Evolutionary conservation across 2,888 invertebrate genomes (phyloP), one percentile per base, ranked within the genome.

Genomic region (Schizotus pectinicornis): DNA sequence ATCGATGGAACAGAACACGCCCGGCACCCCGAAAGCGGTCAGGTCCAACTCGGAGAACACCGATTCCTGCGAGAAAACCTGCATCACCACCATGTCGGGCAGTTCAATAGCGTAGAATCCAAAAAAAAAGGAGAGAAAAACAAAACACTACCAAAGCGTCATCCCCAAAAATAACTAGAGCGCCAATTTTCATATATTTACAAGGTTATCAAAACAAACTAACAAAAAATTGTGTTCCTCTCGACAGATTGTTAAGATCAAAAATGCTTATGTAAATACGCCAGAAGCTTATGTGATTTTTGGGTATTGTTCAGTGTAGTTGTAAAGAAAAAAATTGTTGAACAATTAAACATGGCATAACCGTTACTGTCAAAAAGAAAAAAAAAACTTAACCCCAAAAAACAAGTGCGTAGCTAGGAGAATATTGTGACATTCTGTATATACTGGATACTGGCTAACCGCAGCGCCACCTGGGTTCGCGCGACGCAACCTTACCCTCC

Each of bases 61-160:
- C 55, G 83, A 83, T 56, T 79, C 81, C 48, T 82, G 78, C 70
- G 79, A 83, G 69, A 83, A 83, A 65, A 82, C 82, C 62, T 83
- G 83, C 72, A 82, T 83, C 35, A 83, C 83, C 38, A 83, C 83
- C 36, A 83, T 83, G 83, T 83, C 83, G 61, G 83, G 83, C 59
- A 83, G 81, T 74, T 83, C 83, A 63, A 83, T 84, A 77, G 83
- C 83, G 80, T 84, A 83, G 83, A 81, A 80, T 66, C 6, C 6
- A 46, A 46, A 8, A 3, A n/a, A 41, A 14, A 41, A 6, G 5
- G 1, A 46, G 32, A 8, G 1, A n/a, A 41, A 14, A 41, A 6
- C 12, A 41, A 7, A 38, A 38, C 8, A 14, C 11, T 31, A 9
- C 6, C 14, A 7, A 7, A 38, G 7, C 14, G 11, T 9, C 7